Percentiles rank a stretch among this genome's conserved stretches.
These are phyloP conservation scores for Zele albiditarsus DNA, from an alignment of 2,888 invertebrate genomes.

Conservation along the genomic window DNA sequence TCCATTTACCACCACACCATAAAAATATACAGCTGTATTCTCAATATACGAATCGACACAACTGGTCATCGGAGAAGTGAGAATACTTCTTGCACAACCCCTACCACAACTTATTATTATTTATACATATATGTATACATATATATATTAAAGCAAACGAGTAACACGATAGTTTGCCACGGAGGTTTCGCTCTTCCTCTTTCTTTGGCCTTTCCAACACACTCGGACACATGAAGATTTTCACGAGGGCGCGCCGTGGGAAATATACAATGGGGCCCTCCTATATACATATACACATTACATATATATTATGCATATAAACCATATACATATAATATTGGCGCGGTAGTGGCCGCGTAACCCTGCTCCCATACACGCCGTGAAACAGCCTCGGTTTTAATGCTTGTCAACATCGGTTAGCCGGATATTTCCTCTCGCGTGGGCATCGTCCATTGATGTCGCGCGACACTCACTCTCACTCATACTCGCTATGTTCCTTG, in stretches of 20 bases:
- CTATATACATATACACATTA: slow-evolving; percentile 9
- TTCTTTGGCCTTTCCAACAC: slow-evolving; percentile 9
- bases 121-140: slow-evolving; percentile 15
- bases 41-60: slow-evolving; percentile 48
- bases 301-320: slow-evolving; percentile 12
- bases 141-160: slow-evolving; percentile 17
- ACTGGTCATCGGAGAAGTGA: slow-evolving; percentile 61
- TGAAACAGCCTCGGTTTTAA: slow-evolving; percentile 61
- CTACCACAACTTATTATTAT: slow-evolving; percentile 2
- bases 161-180: slow-evolving; percentile 35
- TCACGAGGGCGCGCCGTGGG: slow-evolving; percentile 13
- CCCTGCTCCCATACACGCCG: slow-evolving; percentile 27
- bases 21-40: too few species aligned
- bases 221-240: slow-evolving; percentile 29
- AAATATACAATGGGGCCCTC: slow-evolving; percentile 39
- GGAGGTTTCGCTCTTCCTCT: slow-evolving; percentile 29
- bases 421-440: slow-evolving; percentile 70
- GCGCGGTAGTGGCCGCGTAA: slow-evolving; percentile 3
- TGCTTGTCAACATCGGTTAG: slow-evolving; percentile 72
- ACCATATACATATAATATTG: slow-evolving; percentile 25
- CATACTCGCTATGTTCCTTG: slow-evolving; percentile 28
- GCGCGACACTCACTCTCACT: slow-evolving; percentile 51
- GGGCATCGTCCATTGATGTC: slow-evolving; percentile 70
- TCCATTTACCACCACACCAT: too few species aligned
- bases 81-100: slow-evolving; percentile 29